Evolutionary conservation across 2,797 vertebrate species (phyloP).

Genomic region (Tragelaphus eurycerus): DNA sequence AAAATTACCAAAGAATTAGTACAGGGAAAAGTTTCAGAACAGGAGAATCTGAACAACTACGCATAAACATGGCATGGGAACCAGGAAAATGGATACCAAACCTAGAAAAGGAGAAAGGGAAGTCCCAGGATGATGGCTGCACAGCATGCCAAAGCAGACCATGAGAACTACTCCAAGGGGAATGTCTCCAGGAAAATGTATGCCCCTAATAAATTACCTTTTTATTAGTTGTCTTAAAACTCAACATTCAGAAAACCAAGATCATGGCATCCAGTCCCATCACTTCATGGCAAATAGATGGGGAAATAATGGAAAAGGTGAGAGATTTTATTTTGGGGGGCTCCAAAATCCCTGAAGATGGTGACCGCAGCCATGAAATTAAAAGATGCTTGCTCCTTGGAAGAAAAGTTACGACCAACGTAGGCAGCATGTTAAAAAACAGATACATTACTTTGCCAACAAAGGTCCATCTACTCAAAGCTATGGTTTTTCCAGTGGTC

Average conservation of each 20-base stretch:
- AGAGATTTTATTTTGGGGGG: background rate
- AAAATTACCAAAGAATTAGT: background rate
- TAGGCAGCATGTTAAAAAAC: too few relatives aligned
- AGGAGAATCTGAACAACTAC: background rate
- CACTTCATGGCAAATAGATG: background rate
- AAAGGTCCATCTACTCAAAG: too few relatives aligned
- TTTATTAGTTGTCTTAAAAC: background rate
- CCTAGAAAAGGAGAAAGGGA: background rate
- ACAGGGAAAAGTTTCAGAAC: background rate
- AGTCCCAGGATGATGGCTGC: background rate
- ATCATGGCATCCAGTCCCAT: background rate
- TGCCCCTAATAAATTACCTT: background rate
- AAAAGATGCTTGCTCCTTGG: too few relatives aligned
- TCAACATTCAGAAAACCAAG: background rate
- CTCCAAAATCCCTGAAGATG: background rate
- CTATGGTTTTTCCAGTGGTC: too few relatives aligned
- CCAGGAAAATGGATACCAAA: background rate
- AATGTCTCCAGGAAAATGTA: background rate
- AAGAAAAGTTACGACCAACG: too few relatives aligned
- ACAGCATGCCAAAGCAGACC: background rate
- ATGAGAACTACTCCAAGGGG: background rate
- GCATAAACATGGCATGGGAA: background rate
- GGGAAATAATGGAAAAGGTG: background rate
- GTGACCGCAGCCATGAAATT: background rate
- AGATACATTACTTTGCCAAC: too few relatives aligned